Evolutionary conservation across 2,113 vertebrate species (phyloP), one percentile per base, ranked within the genome.

Genomic region (Chitala chitala): DNA sequence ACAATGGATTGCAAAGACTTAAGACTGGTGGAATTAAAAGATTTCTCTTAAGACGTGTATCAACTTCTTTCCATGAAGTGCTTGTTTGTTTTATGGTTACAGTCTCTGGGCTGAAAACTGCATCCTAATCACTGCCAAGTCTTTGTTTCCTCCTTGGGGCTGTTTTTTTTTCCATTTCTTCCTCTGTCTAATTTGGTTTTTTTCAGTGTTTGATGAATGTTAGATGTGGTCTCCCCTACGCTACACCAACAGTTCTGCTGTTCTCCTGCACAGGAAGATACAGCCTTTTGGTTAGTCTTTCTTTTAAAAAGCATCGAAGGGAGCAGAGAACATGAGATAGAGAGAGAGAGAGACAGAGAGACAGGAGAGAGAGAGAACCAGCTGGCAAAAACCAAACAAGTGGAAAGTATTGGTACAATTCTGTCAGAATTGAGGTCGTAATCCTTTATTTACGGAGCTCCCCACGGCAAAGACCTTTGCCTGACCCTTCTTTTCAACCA

Each of bases 31-130:
- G 63, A n/a, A 66, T 44, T 66, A 44, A 44, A 66, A 31, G 58
- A 12, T 24, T 20, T 44, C 61, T 42, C 40, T 46, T 40, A 44
- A 42, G 63, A 20, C 20, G 24, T n/a, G 38, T 24, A 42, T 42
- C 63, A 1, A 42, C 20, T 42, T 66, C n/a, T 42, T 24, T 66
- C 24, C 26, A 46, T 22, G n/a, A 66, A 66, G 40, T 24, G 61
- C 7, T 10, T 65, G 61, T 65, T 66, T 42, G 63, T 66, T 66
- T 66, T 65, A 40, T 65, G 31, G 22, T 40, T 24, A 65, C 61
- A 6, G 10, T 64, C 33, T 1, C 61, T 6, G 53, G 6, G 15
- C 53, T 54, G 51, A n/a, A 54, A 54, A 54, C 20, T 6, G 20
- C 5, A 24, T 6, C 33, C 15, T n/a, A n/a, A n/a, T 26, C 20